These are phyloP conservation scores for Malurus elegans DNA, from an alignment of 2,113 vertebrate genomes.

Conservation along the genomic window DNA sequence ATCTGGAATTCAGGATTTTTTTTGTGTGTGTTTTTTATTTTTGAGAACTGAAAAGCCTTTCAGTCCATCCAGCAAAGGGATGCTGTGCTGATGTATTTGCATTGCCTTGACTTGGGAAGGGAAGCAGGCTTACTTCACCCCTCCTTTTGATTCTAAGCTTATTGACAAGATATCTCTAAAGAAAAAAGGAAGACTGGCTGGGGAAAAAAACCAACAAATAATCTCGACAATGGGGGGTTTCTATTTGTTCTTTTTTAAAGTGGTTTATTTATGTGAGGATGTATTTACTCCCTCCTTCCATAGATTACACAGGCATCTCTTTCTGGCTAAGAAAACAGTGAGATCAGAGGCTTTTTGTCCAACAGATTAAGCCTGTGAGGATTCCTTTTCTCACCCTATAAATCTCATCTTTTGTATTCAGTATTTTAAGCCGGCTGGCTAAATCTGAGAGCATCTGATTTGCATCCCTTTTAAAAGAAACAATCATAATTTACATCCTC, in stretches of 20 bases:
- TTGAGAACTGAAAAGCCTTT: constrained; percentile 24
- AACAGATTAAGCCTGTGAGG: constrained; percentile 13
- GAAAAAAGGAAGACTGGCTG: constrained; percentile 40
- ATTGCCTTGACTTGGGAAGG: neutral
- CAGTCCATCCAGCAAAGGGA: neutral
- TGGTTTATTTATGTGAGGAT: constrained; percentile 23
- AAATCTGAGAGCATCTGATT: constrained; percentile 33
- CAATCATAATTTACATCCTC: neutral
- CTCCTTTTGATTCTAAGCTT: constrained; percentile 49
- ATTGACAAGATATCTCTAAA: constrained; percentile 62
- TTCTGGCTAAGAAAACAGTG: constrained; percentile 11
- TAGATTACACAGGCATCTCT: constrained; percentile 17
- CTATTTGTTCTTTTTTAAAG: neutral
- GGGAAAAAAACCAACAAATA: constrained; percentile 12
- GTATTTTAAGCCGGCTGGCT: constrained; percentile 1
- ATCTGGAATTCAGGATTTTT: neutral
- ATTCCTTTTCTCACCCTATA: constrained; percentile 2
- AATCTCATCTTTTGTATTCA: constrained; percentile 39
- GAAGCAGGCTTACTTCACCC: neutral
- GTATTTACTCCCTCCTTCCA: constrained; percentile 8
- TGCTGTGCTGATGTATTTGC: neutral
- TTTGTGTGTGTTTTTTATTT: neutral
- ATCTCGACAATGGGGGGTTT: neutral
- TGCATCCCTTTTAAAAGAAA: neutral
- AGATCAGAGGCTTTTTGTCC: constrained; percentile 35